A percentile compares a stretch with the other conserved stretches of the same genome.
Conservation (phyloP, 1,140 invertebrate genomes). For the Mizuhopecten yessoensis region DNA sequence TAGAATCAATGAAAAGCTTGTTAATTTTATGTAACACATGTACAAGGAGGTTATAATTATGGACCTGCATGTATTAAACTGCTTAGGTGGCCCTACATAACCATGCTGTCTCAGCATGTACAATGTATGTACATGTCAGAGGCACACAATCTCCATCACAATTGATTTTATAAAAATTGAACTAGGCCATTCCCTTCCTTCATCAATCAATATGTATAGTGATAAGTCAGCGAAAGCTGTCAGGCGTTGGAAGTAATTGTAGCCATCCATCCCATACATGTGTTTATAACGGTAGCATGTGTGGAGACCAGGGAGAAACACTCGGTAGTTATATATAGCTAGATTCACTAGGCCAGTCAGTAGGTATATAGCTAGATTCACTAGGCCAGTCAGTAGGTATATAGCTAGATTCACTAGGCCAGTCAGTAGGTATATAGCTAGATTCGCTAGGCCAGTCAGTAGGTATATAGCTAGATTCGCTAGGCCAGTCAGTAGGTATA, state of each 20-base stretch:
- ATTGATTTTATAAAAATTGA: background rate
- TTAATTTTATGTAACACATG: background rate
- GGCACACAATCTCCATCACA: background rate
- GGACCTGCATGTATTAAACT: background rate
- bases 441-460: no score
- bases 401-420: no score
- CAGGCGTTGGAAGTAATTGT: background rate
- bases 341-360: no score
- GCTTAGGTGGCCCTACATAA: no score
- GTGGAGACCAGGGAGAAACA: background rate
- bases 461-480: no score
- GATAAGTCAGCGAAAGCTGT: background rate
- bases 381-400: no score
- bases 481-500: no score
- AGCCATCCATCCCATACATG: background rate
- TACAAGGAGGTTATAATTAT: background rate
- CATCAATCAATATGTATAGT: background rate
- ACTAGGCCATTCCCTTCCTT: background rate
- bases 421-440: no score
- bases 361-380: no score
- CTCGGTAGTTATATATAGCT: no score
- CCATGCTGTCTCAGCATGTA: no score
- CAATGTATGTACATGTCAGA: background rate
- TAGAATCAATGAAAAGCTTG: background rate
- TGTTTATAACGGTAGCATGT: no score